Base-by-base conservation (phyloP, 2,888 invertebrate genomes). In the Lacanobia oleracea region DNA sequence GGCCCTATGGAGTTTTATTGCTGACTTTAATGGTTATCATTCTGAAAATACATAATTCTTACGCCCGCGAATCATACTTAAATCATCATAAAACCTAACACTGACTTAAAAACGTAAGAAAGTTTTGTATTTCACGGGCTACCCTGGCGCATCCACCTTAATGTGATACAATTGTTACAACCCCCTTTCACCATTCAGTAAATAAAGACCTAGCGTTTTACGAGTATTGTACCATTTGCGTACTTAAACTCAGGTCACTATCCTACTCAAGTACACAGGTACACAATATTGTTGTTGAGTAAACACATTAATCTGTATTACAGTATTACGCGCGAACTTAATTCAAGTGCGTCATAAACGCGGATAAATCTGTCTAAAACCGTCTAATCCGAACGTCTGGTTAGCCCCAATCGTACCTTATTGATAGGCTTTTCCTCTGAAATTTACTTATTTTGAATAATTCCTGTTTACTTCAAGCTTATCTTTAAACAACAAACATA, bases 401-500 rank as follows among this genome's bases (percentile, higher is more conserved):
- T 64, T 64, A 67, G 63, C 40, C 57, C 61, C 62, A 81, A 81
- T 60, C 59, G 54, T 16, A 66, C 57, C 12, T 67, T 21, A 1
- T 1, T 3, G 60, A 81, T 64, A 67, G 10, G 0, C 64, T 67
- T 81, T 81, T 77, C 77, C 82, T 61, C 33, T 40, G 1, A 21
- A 48, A 67, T 23, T 21, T 3, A 53, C 9, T 57, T 56, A 40
- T 72, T 63, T 23, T 40, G 2, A 21, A 53, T 12, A 9, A 48
- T 50, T 33, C 50, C 45, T 45, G 45, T 66, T 63, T 77, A 51
- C 45, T 81, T 54, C 27, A 16, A 1, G 9, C 14, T 67, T 64
- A 72, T 72, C 77, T 33, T 10, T 37, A 27, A 68, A 76, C 50
- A 76, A 81, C 43, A 71, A 61, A 9, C 4, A 14, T 82, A 73